Percentiles rank a stretch among this genome's conserved stretches.
Evolutionary conservation across 1,140 invertebrate species (phyloP).

Genomic region (Atta colombica): DNA sequence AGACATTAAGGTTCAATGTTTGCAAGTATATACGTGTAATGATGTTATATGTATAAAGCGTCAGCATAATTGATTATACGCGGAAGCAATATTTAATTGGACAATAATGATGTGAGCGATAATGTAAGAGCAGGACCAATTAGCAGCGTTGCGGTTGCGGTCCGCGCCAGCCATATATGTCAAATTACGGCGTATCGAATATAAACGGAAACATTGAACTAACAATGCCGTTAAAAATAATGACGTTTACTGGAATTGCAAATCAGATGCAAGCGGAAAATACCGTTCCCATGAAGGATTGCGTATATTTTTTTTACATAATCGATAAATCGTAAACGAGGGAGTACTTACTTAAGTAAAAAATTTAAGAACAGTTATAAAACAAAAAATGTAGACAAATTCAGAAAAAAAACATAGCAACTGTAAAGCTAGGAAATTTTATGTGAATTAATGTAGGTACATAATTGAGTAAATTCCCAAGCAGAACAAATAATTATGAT

Average conservation of each 20-base stretch:
- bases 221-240: conserved; percentile 46
- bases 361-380: neutral
- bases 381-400: neutral
- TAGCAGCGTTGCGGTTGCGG: conserved; percentile 63
- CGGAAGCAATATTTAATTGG: conserved; percentile 58
- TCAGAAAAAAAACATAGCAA: no score
- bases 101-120: conserved; percentile 65
- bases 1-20: conserved; percentile 1
- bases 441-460: no score
- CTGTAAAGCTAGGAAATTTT: no score
- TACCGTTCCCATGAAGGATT: conserved; percentile 10
- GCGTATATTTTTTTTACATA: neutral
- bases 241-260: conserved; percentile 26
- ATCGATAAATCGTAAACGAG: neutral
- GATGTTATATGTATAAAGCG: neutral
- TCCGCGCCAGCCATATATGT: conserved; percentile 54
- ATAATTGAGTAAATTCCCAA: no score
- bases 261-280: neutral
- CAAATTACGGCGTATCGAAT: conserved; percentile 60
- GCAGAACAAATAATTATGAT: no score
- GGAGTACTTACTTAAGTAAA: neutral
- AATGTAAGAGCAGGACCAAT: conserved; percentile 61
- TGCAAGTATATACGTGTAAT: neutral
- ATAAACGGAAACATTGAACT: conserved; percentile 54
- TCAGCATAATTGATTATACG: conserved; percentile 41